Evolutionary conservation across 1,140 invertebrate species (phyloP), one percentile per base, ranked within the genome.

Genomic region (Cephus cinctus): DNA sequence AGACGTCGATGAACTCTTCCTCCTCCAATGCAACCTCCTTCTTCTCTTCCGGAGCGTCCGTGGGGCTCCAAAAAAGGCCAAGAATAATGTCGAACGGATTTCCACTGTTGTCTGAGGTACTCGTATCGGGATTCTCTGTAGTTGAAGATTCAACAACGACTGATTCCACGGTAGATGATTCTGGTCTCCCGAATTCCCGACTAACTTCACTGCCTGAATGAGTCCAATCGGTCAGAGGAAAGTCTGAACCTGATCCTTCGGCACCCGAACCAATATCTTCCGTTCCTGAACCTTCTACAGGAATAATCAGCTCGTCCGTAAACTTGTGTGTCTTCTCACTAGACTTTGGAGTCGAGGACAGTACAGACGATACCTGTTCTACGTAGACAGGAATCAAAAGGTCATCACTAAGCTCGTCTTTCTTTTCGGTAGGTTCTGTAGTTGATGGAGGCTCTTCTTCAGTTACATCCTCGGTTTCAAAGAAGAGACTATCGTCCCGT

Each of bases 231-330:
- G 5, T 65, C 2, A 49, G 56, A 2, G 59, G 44, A 9, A 56
- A 16, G 5, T 19, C 48, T 0, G 54, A 46, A 15, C 72, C 72
- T 0, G 71, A 72, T 15, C 70, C 72, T 39, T 71, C 71, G 2
- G 52, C 4, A 5, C 71, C 70, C 1, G 71, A 73, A 34, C 66
- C 70, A 15, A 73, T 69, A 5, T 69, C 61, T 4, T 61, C 68
- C 0, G 12, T 34, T 1, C 70, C 68, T 0, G 71, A 75, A 3
- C 65, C 62, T n/a, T 60, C 57, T 0, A 20, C 5, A 3, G 50
- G 60, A 14, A 38, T 35, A n/a, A 52, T 55, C 16, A 62, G 6
- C 0, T 11, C 12, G 2, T 56, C 50, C 19, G 34, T 54, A 1
- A 39, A 32, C 32, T 0, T 39, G 2, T 50, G n/a, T n/a, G n/a